These are phyloP conservation scores for Danio aesculapii DNA, from an alignment of 2,797 vertebrate species.

Conservation along the genomic window DNA sequence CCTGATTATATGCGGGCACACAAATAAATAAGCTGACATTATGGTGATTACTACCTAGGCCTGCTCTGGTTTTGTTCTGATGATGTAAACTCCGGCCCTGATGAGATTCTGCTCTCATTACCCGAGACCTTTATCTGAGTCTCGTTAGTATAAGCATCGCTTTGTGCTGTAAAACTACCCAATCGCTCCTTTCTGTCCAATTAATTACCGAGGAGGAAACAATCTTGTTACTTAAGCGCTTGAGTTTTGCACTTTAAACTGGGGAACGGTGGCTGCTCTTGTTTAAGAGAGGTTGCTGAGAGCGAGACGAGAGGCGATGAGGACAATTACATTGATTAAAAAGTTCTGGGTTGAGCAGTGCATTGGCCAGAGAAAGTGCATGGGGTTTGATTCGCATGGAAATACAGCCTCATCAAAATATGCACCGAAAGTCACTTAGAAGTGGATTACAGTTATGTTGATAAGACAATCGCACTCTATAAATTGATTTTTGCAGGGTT, in stretches of 20 bases:
- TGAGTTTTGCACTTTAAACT: slow-evolving; percentile 55
- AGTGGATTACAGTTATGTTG: not conserved
- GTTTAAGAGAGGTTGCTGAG: slow-evolving; percentile 6
- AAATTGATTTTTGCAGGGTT: too few species aligned
- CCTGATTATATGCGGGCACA: slow-evolving; percentile 70
- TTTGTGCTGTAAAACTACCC: slow-evolving; percentile 72
- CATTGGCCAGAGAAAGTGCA: too few species aligned
- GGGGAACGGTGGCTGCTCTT: not conserved
- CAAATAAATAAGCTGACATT: slow-evolving; percentile 71
- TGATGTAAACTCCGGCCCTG: slow-evolving; percentile 70
- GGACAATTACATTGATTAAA: not conserved
- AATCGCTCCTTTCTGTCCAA: slow-evolving; percentile 64
- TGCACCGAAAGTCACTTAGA: not conserved
- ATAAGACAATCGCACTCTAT: too few species aligned
- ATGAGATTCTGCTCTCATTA: slow-evolving; percentile 76
- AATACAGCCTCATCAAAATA: not conserved
- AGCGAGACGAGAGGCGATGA: not conserved
- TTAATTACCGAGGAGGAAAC: slow-evolving; percentile 76
- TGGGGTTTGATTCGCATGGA: not conserved
- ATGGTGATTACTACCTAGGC: slow-evolving; percentile 71
- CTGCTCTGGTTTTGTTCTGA: slow-evolving; percentile 71
- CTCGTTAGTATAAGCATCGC: slow-evolving; percentile 71
- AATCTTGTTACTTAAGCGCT: slow-evolving; percentile 67
- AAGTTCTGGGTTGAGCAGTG: not conserved
- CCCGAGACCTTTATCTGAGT: slow-evolving; percentile 74